Evolutionary conservation across 2,797 vertebrate species (phyloP).

Genomic region (Pipistrellus kuhlii): DNA sequence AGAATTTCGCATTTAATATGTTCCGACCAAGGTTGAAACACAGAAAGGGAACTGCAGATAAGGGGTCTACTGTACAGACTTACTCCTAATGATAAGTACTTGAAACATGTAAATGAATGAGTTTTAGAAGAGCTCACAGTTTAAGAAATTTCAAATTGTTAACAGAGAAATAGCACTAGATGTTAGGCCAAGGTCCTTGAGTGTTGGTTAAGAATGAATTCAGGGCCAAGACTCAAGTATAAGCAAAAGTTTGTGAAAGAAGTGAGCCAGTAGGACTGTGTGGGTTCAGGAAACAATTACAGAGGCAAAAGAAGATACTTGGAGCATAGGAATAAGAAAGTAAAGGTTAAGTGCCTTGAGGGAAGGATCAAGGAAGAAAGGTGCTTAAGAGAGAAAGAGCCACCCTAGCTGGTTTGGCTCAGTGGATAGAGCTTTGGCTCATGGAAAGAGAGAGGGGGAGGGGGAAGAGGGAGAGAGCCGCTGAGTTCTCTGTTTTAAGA

Average conservation of each 20-base stretch:
- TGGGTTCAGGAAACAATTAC: background rate
- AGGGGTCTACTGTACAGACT: background rate
- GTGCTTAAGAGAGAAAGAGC: no score
- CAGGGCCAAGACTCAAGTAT: background rate
- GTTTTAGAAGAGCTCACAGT: background rate
- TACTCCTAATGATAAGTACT: background rate
- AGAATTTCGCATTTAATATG: background rate
- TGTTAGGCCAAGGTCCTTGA: background rate
- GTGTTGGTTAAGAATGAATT: background rate
- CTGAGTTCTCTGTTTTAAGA: background rate
- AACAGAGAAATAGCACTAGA: background rate
- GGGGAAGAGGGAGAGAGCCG: no score
- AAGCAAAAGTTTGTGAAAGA: background rate
- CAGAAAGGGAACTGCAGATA: background rate
- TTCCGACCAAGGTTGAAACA: background rate
- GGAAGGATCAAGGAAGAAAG: background rate
- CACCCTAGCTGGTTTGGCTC: no score
- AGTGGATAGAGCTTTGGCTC: no score
- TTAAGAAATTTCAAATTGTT: conserved; percentile 20
- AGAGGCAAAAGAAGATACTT: background rate
- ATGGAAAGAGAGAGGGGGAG: no score
- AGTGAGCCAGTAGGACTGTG: background rate
- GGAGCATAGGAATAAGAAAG: background rate
- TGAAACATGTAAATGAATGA: background rate
- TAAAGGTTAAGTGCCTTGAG: background rate